Base-by-base conservation (phyloP, 2,113 vertebrate genomes). In the Brachyhypopomus occidentalis region DNA sequence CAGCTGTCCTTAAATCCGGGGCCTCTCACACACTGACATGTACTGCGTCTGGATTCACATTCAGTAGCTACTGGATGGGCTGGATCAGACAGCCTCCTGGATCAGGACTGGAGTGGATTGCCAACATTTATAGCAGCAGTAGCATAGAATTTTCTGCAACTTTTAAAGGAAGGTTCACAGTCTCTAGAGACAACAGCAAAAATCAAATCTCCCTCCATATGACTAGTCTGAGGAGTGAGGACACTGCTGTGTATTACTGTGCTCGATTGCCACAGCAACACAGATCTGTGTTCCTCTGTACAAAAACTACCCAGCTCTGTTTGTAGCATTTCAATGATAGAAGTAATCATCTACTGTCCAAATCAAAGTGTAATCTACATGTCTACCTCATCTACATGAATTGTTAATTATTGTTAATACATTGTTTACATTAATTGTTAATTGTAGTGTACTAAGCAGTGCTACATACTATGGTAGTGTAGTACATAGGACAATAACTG, bases 201-300 rank as follows among this genome's bases (percentile, higher is more conserved):
- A 36, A 38, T 38, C 64, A 67, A n/a, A 7, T 77, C 75, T 19
- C 79, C 5, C 0, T 79, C 52, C 27, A 80, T 23, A 23, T 83
- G 25, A 23, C 0, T 12, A 63, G 48, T 17, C 17, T 84, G 75
- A 75, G 19, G 41, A 25, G 19, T 45, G 64, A 86, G 14, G 41
- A 84, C 25, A 60, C 41, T 17, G 62, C 72, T 3, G 5, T 83
- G 8, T 82, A 83, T 81, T 75, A 86, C 81, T 86, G 82, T 59
- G 60, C 79, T 14, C 19, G 79, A 30, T 5, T 17, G 5, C 69
- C 66, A 72, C 52, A 52, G 22, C 16, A 25, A 60, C 9, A 52
- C 70, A 30, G 23, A 14, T 27, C 9, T 22, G 16, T 27, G 17
- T 64, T 64, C 16, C 30, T 23, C 14, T 64, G 27, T 5, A 66